phyloP scores from a whole-genome alignment of 2,113 vertebrate genomes.

The Callocephalon fimbriatum region DNA sequence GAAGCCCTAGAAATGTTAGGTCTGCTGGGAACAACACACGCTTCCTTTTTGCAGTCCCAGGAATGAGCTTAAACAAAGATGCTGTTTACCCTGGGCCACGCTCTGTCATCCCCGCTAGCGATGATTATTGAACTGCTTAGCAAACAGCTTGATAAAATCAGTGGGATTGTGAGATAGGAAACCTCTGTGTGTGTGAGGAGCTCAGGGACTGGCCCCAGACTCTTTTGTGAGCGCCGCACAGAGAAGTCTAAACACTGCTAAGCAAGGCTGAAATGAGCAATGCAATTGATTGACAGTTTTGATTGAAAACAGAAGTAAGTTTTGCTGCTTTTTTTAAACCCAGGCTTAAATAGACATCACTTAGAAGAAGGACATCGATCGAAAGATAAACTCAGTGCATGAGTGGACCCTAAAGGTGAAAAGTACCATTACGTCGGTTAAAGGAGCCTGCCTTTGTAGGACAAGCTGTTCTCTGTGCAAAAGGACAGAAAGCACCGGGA shows the following conservation, averaged over 20 bases:
- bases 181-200: fast-evolving
- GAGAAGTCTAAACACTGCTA: neutral
- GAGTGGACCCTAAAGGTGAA: neutral
- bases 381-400: neutral
- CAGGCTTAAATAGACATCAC: neutral
- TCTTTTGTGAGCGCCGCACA: fast-evolving
- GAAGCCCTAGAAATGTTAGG: neutral
- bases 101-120: neutral
- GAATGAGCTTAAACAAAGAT: neutral
- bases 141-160: neutral
- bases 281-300: neutral
- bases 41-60: neutral
- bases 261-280: neutral
- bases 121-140: neutral
- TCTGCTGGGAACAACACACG: neutral
- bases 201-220: neutral
- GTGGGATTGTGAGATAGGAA: neutral
- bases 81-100: neutral
- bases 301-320: neutral
- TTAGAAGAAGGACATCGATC: neutral
- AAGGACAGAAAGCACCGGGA: neutral
- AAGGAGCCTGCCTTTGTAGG: neutral
- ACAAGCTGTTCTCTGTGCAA: neutral
- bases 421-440: neutral
- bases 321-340: neutral